These are phyloP conservation scores for Leucophenga varia DNA, from an alignment of 1,140 invertebrate genomes.

Conservation along the genomic window DNA sequence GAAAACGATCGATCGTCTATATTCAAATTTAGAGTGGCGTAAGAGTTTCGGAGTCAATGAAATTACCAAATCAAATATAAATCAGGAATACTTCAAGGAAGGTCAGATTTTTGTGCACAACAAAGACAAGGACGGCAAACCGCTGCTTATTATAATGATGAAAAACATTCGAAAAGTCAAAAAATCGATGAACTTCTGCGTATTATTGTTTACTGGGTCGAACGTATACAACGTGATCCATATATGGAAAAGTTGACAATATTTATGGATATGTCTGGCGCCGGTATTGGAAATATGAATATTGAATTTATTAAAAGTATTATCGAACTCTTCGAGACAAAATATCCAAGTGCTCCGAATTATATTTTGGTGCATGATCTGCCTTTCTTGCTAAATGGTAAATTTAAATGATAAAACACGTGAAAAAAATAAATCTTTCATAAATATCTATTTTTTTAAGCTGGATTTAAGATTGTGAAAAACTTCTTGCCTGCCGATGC, in stretches of 20 bases:
- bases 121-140: conserved; percentile 78
- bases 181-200: conserved; percentile 73
- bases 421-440: too few relatives aligned
- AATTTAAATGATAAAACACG: too few relatives aligned
- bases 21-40: conserved; percentile 80
- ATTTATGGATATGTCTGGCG: conserved; percentile 88
- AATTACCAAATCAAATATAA: conserved; percentile 67
- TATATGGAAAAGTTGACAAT: conserved; percentile 78
- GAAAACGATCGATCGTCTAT: conserved; percentile 72
- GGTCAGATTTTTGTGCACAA: conserved; percentile 76
- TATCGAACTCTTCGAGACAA: conserved; percentile 78
- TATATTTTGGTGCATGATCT: conserved; percentile 91
- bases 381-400: conserved; percentile 91
- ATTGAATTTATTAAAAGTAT: conserved; percentile 82
- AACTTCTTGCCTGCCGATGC: conserved; percentile 82
- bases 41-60: conserved; percentile 78
- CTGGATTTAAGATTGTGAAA: conserved; percentile 91
- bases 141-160: conserved; percentile 72
- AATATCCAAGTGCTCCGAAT: conserved; percentile 83
- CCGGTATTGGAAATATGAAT: conserved; percentile 86
- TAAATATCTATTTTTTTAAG: conserved; percentile 60
- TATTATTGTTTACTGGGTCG: conserved; percentile 85
- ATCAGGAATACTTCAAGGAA: conserved; percentile 71
- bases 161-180: conserved; percentile 73
- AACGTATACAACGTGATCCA: conserved; percentile 75